Conservation (phyloP, 2,888 invertebrate genomes). For the Eupeodes latifasciatus region DNA sequence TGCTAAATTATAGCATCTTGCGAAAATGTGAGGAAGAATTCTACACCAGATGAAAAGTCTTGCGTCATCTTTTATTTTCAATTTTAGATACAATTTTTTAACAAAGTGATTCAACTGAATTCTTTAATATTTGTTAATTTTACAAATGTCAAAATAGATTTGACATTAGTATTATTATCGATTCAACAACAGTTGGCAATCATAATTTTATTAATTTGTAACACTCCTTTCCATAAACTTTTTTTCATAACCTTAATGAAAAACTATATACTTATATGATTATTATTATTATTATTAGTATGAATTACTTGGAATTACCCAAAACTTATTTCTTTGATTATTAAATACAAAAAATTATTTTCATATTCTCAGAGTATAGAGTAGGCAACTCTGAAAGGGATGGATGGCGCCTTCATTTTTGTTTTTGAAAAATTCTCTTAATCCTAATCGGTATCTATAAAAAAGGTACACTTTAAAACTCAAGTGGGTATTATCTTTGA, state of each 20-base stretch:
- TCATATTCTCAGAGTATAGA: background rate
- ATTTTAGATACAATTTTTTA: too few species aligned
- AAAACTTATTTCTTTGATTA: conserved; percentile 25
- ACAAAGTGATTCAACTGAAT: too few species aligned
- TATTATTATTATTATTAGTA: background rate
- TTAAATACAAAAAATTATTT: background rate
- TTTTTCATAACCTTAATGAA: background rate
- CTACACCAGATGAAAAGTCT: too few species aligned
- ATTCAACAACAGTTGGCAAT: background rate
- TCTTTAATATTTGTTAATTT: too few species aligned
- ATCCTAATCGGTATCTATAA: conserved; percentile 24
- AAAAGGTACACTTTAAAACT: conserved; percentile 10
- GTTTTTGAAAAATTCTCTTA: conserved; percentile 32
- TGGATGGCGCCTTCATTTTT: conserved; percentile 42
- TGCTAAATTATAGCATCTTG: too few species aligned
- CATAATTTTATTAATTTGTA: background rate
- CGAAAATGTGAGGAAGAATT: too few species aligned
- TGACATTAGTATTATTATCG: too few species aligned
- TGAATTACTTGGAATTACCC: conserved; percentile 30
- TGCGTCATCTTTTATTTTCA: too few species aligned
- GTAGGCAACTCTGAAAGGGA: background rate
- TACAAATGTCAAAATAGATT: too few species aligned
- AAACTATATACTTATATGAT: background rate
- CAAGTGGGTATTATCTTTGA: conserved; percentile 34
- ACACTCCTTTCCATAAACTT: background rate